Evolutionary conservation across 2,113 vertebrate species (phyloP), one percentile per base, ranked within the genome.

Genomic region (Drymodes brunneopygia): DNA sequence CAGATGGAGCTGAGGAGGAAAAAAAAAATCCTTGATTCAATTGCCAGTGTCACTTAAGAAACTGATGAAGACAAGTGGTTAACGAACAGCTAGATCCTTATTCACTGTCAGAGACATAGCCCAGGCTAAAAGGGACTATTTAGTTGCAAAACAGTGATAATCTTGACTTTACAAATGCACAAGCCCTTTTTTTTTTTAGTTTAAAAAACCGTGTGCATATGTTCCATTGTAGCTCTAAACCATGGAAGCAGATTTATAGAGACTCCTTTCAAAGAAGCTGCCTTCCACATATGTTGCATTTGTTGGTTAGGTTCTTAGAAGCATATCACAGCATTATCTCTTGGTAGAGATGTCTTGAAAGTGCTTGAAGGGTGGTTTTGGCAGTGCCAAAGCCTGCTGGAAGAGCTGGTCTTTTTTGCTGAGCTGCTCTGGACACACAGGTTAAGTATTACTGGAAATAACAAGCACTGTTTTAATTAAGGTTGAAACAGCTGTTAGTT

Each of bases 41-140:
- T 92, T 90, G 86, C 73, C 83, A 92, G 71, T 89, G 73, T 95
- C 50, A 81, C 83, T 96, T 91, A 95, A 96, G 71, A 82, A 91
- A 77, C 58, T 92, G 73, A 90, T 95, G 92, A 73, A 92, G 38
- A 89, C 47, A 93, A 89, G 62, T 48, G 29, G 70, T 56, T 96
- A 88, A 80, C 9, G 58, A 87, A 81, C 45, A 65, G 48, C 60
- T 62, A 74, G 77, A 57, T 51, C 92, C 70, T 95, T 94, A 48
- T 47, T 90, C 50, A 27, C 61, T 90, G 45, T 91, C 66, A 92
- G 67, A 88, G 85, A 82, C 12, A 11, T 17, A 62, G 51, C 38
- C 5, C 14, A 61, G 64, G 69, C 56, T 84, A 83, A 87, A 92
- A 58, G 7, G 15, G 69, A 60, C 25, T 77, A 58, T 86, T 91